These are phyloP conservation scores for Nymphalis polychloros DNA, from an alignment of 2,888 invertebrate genomes.

Conservation along the genomic window DNA sequence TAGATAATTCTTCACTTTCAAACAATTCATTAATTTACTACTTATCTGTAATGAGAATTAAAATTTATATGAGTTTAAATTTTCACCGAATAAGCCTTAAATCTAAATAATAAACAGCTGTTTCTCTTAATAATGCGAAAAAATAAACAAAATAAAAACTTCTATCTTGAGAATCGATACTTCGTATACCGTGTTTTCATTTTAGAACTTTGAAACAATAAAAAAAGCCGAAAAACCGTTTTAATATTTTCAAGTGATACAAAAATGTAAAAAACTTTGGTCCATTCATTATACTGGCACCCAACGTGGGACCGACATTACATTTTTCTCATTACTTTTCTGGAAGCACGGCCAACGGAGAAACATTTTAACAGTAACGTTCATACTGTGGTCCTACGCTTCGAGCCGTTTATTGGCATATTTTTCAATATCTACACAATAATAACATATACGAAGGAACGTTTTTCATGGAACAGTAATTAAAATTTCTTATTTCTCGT, in stretches of 20 bases:
- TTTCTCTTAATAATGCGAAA: no score
- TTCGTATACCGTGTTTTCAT: not conserved
- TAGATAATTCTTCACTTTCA: not conserved
- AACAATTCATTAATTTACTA: not conserved
- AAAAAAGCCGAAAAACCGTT: not conserved
- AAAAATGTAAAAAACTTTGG: not conserved
- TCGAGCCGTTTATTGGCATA: conserved; percentile 1
- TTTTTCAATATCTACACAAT: conserved; percentile 5
- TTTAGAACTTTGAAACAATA: not conserved
- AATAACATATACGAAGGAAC: not conserved
- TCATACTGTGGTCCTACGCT: not conserved
- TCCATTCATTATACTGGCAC: conserved; percentile 5
- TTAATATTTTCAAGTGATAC: conserved; percentile 9
- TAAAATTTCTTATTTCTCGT: not conserved
- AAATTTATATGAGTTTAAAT: not conserved
- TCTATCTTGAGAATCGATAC: not conserved
- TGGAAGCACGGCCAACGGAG: not conserved
- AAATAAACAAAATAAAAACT: no score
- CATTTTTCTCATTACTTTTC: conserved; percentile 6
- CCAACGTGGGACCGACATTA: conserved; percentile 17
- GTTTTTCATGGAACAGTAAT: not conserved
- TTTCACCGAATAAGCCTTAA: no score
- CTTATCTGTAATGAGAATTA: not conserved
- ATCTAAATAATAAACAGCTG: no score
- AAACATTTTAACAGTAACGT: conserved; percentile 13